These are phyloP conservation scores for Turritopsis rubra DNA, from an alignment of 30 jellyfish, hydroid and myxozoan genomes.

Conservation along the genomic window DNA sequence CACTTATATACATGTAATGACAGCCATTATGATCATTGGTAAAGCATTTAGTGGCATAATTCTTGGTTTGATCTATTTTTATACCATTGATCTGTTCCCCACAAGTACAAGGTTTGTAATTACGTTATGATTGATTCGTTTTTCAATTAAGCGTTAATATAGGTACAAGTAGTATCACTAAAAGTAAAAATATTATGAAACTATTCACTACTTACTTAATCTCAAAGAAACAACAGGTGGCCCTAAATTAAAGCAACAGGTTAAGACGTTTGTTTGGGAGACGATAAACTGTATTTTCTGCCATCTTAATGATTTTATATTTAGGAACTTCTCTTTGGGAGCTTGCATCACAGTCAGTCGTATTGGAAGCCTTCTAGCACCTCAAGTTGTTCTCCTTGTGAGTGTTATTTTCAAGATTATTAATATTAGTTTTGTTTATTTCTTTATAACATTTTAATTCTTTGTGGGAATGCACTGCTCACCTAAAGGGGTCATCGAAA, in stretches of 20 bases:
- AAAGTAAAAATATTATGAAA: no score
- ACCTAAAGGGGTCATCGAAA: no score
- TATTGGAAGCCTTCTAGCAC: slow-evolving; percentile 12
- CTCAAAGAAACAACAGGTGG: no score
- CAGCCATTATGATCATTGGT: background rate
- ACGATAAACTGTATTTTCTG: no score
- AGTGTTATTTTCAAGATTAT: background rate
- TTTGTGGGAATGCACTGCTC: no score
- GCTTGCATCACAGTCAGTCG: slow-evolving; percentile 4
- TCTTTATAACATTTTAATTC: background rate
- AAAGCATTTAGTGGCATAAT: background rate
- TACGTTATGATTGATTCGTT: background rate
- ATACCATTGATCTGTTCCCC: background rate
- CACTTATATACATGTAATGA: no score
- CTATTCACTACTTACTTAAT: no score
- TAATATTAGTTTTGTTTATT: no score
- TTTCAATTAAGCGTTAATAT: no score
- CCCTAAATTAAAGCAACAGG: no score
- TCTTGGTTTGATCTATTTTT: background rate
- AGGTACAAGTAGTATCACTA: no score
- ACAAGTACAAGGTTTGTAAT: background rate
- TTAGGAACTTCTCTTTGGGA: background rate
- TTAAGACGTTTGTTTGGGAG: no score
- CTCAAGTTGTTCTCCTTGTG: slow-evolving; percentile 4
- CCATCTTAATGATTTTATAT: background rate